Evolutionary conservation across 1,140 invertebrate genomes (phyloP).

Genomic region (Apolygus lucorum): DNA sequence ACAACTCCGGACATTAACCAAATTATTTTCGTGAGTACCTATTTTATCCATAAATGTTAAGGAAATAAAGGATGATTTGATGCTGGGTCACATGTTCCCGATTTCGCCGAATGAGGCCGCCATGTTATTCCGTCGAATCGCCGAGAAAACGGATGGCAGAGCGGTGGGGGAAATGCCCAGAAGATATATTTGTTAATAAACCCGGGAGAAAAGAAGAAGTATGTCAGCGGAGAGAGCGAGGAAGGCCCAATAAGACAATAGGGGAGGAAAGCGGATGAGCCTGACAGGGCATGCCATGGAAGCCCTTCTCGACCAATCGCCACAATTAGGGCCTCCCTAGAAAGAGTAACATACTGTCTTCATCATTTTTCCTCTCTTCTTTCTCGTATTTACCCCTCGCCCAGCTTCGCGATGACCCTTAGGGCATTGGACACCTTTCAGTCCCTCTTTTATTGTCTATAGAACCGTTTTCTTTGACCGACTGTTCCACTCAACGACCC

Average conservation of each 20-base stretch:
- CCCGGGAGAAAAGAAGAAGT: not conserved
- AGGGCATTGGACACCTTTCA: not conserved
- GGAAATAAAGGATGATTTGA: no score
- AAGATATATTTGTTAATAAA: not conserved
- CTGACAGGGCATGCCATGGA: not conserved
- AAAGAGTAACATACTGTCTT: not conserved
- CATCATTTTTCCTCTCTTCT: not conserved
- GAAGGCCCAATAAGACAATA: not conserved
- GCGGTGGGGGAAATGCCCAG: not conserved
- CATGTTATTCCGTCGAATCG: no score
- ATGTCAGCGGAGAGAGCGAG: not conserved
- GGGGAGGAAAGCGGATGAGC: not conserved
- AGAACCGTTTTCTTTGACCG: no score
- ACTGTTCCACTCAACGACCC: no score
- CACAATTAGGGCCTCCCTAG: not conserved
- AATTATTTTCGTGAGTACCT: no score
- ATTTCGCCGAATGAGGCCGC: no score
- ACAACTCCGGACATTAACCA: no score
- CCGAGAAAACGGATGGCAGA: not conserved
- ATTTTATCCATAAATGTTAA: no score
- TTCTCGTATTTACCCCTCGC: not conserved
- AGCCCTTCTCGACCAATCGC: not conserved
- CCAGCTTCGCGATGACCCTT: not conserved
- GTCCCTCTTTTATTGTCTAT: no score
- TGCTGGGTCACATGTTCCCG: no score